A percentile compares a stretch with the other conserved stretches of the same genome.
Conservation (phyloP, 2,113 vertebrate species). For the Cacatua alba region DNA sequence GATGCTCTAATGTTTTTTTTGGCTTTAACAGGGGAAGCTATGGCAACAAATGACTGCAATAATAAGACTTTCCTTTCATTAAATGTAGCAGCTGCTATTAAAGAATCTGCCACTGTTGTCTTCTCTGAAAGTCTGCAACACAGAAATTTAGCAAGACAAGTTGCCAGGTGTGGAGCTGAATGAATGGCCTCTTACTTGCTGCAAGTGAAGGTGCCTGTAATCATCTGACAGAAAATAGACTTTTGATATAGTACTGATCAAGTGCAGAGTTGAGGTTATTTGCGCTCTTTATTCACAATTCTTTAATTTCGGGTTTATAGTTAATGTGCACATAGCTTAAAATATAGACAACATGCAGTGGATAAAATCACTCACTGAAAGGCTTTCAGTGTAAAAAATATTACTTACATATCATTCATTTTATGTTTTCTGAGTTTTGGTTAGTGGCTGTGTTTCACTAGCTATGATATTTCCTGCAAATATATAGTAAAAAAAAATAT, state of each 20-base stretch:
- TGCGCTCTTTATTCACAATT: background rate
- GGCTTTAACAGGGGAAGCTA: background rate
- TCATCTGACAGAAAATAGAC: background rate
- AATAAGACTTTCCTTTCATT: background rate
- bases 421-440: background rate
- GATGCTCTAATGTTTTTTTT: slow-evolving; percentile 23
- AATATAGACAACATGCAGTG: background rate
- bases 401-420: background rate
- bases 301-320: background rate
- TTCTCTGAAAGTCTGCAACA: background rate
- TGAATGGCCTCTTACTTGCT: background rate
- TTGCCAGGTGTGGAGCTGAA: background rate
- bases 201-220: background rate
- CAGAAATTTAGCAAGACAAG: background rate
- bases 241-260: background rate
- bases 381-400: background rate
- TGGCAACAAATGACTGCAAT: slow-evolving; percentile 33
- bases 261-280: background rate
- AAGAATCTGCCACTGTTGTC: background rate
- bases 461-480: background rate
- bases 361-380: background rate
- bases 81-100: background rate
- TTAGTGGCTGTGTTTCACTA: background rate
- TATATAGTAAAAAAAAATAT: background rate
- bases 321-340: background rate